Evolutionary conservation across 2,888 invertebrate genomes (phyloP).

Genomic region (Chrysolina oricalcia): DNA sequence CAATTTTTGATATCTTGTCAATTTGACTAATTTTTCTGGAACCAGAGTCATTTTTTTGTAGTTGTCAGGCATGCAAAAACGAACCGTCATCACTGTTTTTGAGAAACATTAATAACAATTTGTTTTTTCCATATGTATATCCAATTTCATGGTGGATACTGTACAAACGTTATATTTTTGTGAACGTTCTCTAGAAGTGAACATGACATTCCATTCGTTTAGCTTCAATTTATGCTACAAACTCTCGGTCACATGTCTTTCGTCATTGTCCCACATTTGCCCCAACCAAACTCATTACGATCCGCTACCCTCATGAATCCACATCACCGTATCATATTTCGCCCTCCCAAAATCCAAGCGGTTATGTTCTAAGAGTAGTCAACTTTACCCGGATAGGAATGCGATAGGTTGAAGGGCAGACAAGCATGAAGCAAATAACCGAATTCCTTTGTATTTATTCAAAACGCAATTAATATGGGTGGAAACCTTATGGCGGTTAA

Average conservation of each 20-base stretch:
- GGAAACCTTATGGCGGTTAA: conserved; percentile 33
- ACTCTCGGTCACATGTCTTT: not conserved
- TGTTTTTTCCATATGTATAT: too few relatives aligned
- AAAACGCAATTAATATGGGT: conserved; percentile 43
- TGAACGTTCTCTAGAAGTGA: too few relatives aligned
- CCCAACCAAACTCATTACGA: not conserved
- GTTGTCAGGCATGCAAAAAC: too few relatives aligned
- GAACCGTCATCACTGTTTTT: too few relatives aligned
- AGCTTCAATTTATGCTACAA: not conserved
- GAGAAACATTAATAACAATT: too few relatives aligned
- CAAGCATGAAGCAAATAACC: conserved; percentile 38
- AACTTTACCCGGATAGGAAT: conserved; percentile 30
- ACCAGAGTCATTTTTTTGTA: too few relatives aligned
- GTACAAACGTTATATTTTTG: too few relatives aligned
- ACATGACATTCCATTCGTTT: not conserved
- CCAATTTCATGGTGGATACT: too few relatives aligned
- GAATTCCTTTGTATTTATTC: conserved; percentile 48
- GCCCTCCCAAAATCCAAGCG: not conserved
- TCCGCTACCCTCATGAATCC: conserved; percentile 5
- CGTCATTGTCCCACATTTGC: not conserved
- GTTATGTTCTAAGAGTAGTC: conserved; percentile 28
- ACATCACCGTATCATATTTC: not conserved
- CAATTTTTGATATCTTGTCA: too few relatives aligned
- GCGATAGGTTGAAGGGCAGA: conserved; percentile 3
- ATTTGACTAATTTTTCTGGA: too few relatives aligned